Evolutionary conservation across 2,797 vertebrate genomes (phyloP), one percentile per base, ranked within the genome.

Genomic region (Micrastur ruficollis): DNA sequence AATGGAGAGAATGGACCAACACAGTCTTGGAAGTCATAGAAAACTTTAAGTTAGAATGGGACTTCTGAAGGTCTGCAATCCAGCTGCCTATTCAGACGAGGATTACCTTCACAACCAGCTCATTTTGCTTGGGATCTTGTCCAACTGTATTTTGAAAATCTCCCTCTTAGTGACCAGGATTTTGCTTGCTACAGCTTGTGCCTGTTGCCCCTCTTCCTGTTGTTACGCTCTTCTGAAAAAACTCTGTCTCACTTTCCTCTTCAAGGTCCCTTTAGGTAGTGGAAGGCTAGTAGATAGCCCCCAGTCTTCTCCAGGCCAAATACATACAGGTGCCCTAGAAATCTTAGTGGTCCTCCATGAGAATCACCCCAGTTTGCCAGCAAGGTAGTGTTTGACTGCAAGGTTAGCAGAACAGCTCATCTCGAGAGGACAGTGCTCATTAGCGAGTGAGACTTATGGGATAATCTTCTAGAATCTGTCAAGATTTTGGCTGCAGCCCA

Each of bases 171-270:
- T n/a, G 19, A 67, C n/a, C 14, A 42, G 46, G 46, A 21, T 55
- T 89, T 81, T 84, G 40, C 36, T 93, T 90, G n/a, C 31, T 72
- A 15, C 34, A 55, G 20, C 32, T 85, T 65, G 5, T 50, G 62
- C n/a, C 16, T 52, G 5, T 80, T 87, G 38, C 52, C 36, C 5
- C 12, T 74, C 19, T 76, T 88, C 10, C 29, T 91, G 32, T 62
- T 0, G 0, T 58, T 58, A 42, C 0, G 5, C 12, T 5, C 25
- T 70, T 58, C 50, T 66, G 63, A 32, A 87, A 72, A 53, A 34
- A 34, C 31, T 42, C 26, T 13, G 5, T 81, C 47, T 83, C 12
- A 2, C 25, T 47, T 71, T 72, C 17, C 25, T 74, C 25, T 50
- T 8, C 80, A 47, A 75, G 36, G 18, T 91, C 15, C 13, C 18